Evolutionary conservation across 2,797 vertebrate genomes (phyloP).

Genomic region (Choloepus didactylus): DNA sequence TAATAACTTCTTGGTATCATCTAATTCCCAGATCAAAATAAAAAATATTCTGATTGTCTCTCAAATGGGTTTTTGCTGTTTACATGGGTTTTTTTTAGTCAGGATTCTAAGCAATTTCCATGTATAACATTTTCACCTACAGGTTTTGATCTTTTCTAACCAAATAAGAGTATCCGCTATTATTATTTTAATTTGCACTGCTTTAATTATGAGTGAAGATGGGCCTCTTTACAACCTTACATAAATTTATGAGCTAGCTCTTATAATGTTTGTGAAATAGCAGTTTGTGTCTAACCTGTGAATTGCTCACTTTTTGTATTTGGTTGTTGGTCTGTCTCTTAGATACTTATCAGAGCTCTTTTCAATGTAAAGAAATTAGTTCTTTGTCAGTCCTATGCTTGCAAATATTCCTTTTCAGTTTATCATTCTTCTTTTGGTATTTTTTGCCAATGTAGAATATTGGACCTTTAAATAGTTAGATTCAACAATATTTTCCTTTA

Average conservation of each 20-base stretch:
- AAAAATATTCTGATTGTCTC: not conserved
- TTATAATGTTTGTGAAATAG: not conserved
- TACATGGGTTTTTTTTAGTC: not conserved
- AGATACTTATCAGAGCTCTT: not conserved
- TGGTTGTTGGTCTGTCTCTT: not conserved
- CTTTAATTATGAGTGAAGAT: not conserved
- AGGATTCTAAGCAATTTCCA: not conserved
- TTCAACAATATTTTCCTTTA: not conserved
- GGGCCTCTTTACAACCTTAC: not conserved
- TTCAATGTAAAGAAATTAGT: not conserved
- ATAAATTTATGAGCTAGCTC: not conserved
- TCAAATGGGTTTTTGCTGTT: slow-evolving; percentile 16
- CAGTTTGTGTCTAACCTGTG: not conserved
- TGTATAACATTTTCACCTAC: not conserved
- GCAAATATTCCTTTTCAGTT: slow-evolving; percentile 24
- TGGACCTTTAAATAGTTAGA: slow-evolving; percentile 4
- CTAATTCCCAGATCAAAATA: not conserved
- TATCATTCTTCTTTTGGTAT: not conserved
- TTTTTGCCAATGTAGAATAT: not conserved
- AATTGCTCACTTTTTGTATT: not conserved
- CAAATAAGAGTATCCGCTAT: not conserved
- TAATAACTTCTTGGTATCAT: not conserved
- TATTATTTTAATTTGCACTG: not conserved
- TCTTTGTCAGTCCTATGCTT: not conserved
- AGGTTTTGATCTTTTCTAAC: slow-evolving; percentile 34